These are phyloP conservation scores for Podarcis raffonei DNA, from an alignment of 2,113 vertebrate species.

Conservation along the genomic window DNA sequence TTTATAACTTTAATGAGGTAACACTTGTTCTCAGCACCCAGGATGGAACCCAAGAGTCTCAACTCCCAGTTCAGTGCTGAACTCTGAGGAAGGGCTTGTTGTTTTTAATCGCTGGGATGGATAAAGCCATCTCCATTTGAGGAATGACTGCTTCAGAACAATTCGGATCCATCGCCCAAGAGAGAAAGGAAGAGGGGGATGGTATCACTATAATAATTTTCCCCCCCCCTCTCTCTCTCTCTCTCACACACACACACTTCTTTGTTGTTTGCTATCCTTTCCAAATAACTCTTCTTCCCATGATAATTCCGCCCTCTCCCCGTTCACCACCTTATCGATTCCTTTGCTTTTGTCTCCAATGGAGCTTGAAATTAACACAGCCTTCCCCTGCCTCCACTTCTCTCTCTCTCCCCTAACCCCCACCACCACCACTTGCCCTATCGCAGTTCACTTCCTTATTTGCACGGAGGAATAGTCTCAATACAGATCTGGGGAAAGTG, in stretches of 20 bases:
- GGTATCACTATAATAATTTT: not conserved
- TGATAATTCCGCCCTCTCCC: not conserved
- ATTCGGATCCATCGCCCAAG: not conserved
- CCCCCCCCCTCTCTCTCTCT: not conserved
- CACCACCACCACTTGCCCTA: not conserved
- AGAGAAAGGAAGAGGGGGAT: too few species aligned
- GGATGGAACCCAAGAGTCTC: not conserved
- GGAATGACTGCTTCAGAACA: not conserved
- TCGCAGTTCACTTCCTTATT: not conserved
- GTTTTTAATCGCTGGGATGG: not conserved
- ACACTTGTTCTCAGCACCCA: not conserved
- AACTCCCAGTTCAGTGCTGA: not conserved
- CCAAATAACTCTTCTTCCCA: not conserved
- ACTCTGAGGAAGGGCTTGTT: not conserved
- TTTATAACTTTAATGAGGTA: not conserved
- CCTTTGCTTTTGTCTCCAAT: slow-evolving; percentile 10
- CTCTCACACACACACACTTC: not conserved
- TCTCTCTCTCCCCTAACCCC: not conserved
- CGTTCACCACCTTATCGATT: slow-evolving; percentile 25
- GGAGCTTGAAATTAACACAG: slow-evolving; percentile 39
- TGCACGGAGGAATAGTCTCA: not conserved
- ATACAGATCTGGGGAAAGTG: not conserved
- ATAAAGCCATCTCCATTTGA: not conserved
- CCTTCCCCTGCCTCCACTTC: not conserved
- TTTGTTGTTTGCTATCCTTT: not conserved